Evolutionary conservation across 1,140 invertebrate genomes (phyloP), one percentile per base, ranked within the genome.

Genomic region (Drosophila lini): DNA sequence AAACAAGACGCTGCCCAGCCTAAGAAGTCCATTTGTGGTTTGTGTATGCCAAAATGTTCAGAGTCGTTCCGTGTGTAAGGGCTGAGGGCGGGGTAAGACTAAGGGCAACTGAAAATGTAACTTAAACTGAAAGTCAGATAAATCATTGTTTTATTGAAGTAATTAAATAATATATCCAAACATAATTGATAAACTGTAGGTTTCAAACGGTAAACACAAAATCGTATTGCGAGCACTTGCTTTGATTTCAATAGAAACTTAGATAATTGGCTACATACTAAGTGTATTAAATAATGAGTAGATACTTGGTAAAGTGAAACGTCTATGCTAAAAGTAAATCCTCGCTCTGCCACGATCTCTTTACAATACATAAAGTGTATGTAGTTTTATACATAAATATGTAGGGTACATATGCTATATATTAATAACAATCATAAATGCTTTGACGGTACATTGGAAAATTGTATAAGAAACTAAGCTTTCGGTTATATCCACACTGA

Each of bases 371-470:
- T 36, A 64, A 62, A 45, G 48, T 38, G 47, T 47, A 28, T 60
- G 40, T 60, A 63, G 15, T 19, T 32, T 61, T 47, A 36, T 73
- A 45, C 38, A 57, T 62, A 62, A 55, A 62, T 67, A 60, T 78
- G 55, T 76, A 69, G 82, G 74, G 74, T 78, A 69, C 62, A 62
- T 75, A 80, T 71, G 58, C 80, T 79, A 85, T 75, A 62, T 65
- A 70, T 81, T 68, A 85, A 85, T 89, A 90, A 89, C 81, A 90
- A 90, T 81, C 78, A 90, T 89, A 89, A 89, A 89, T 89, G 85
- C 85, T 90, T 90, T 85, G 78, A 85, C 85, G 85, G 85, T 89
- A 89, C 85, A 89, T 84, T 83, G 80, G 84, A 88, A 88, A 89
- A 76, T 77, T 81, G 62, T 53, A 76, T 84, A 83, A 74, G 68